Evolutionary conservation across 2,888 invertebrate species (phyloP), one percentile per base, ranked within the genome.

Genomic region (Antheraea assamensis): DNA sequence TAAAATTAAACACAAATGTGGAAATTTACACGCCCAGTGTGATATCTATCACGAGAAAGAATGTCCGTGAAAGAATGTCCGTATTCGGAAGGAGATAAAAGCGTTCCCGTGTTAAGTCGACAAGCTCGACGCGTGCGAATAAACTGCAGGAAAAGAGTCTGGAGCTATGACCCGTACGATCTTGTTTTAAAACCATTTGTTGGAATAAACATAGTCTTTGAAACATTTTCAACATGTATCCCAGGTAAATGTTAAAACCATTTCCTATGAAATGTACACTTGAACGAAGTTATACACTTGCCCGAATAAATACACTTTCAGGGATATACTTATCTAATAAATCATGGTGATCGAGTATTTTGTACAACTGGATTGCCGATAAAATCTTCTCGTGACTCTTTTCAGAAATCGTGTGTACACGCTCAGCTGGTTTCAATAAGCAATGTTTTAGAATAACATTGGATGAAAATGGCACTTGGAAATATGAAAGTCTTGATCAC

Each of bases 41-140:
- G 61, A 27, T 64, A 17, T 19, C 61, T 64, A 24, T 17, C 61
- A 64, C 27, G 61, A 64, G 61, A 64, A 64, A 64, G 30, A 64
- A 64, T 30, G 30, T 64, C 30, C 27, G 30, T 66, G 61, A 64
- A 64, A 64, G 30, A 64, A 64, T 30, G 30, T 64, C 30, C 27
- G 30, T 66, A 61, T 64, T 64, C 24, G 42, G 52, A 64, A 8
- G 66, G 74, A 64, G 78, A 75, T 78, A 78, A 79, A 77, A 78
- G 79, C 79, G 70, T 78, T 77, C 66, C 73, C 72, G 72, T 79
- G 78, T 79, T 55, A 71, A 58, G 72, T 24, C n/a, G 47, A 68
- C 74, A 35, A 70, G 73, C 73, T 75, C 72, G 70, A 71, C 72
- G 70, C 73, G 74, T 64, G 64, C 76, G 76, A 77, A 79, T 76